Evolutionary conservation across 2,888 invertebrate genomes (phyloP), one percentile per base, ranked within the genome.

Genomic region (Pristionchus maxplancki): DNA sequence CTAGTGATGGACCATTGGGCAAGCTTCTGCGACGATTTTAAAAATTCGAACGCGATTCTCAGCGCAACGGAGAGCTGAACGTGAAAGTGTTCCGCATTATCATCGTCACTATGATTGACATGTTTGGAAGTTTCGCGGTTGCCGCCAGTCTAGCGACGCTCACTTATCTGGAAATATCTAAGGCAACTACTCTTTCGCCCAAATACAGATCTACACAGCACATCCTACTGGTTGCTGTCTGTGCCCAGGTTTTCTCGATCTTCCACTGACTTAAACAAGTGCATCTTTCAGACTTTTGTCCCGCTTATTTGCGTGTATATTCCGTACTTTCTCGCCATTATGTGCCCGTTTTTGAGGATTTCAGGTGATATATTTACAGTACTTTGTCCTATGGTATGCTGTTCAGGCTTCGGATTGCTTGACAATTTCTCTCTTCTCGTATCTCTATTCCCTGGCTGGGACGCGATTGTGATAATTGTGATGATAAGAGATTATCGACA

Each of bases 401-500:
- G 11, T 9, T 31, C 64, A 64, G 64, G 28, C 11, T 64, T 64
- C 64, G 64, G 5, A 31, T 9, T 64, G 20, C 58, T 58, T 24
- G 24, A 58, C 4, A 58, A 58, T 24, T 58, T 58, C 58, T 58
- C 58, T 1, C 24, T 58, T 24, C 6, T 58, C 58, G 58, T 64
- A 1, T 64, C 64, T 1, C 28, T 64, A 28, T 64, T 64, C 64
- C 64, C 64, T 64, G 64, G 31, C 1, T 64, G 64, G 64, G 64
- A 64, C 64, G 64, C 64, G 11, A 31, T 64, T 5, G 64, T 48
- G 31, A 34, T 58, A 82, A n/a, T 34, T 50, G 88, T 20, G 93
- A 95, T 86, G 96, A 81, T 48, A 24, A 81, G 24, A 28, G 81
- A 50, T 28, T 81, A 81, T 31, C 71, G 28, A 37, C 8, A 28